A percentile compares a stretch with the other conserved stretches of the same genome.
These are phyloP conservation scores for Epirrhoe alternata DNA, from an alignment of 2,888 invertebrate species.

Conservation along the genomic window DNA sequence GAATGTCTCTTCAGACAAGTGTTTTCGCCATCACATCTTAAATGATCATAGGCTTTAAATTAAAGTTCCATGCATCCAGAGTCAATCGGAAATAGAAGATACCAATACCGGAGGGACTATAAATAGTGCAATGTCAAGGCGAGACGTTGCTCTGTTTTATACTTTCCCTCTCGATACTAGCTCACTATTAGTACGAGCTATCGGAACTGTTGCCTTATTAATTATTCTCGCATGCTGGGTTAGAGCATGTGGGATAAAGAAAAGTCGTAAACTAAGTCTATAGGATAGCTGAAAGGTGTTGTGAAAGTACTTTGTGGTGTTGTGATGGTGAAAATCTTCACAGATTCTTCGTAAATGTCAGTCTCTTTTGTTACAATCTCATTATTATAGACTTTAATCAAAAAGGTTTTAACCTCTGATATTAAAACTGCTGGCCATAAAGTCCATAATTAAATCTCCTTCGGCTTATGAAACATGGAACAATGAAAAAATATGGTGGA, in stretches of 20 bases:
- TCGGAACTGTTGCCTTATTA: constrained; percentile 3
- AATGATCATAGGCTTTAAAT: neutral
- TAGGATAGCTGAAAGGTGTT: too few species aligned
- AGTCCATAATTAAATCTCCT: constrained; percentile 27
- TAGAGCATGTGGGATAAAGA: neutral
- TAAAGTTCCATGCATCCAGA: neutral
- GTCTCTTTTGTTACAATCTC: constrained; percentile 18
- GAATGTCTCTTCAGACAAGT: too few species aligned
- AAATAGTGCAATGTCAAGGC: constrained; percentile 81
- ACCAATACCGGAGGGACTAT: constrained; percentile 68
- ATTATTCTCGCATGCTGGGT: neutral
- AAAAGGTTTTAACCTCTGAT: constrained; percentile 27
- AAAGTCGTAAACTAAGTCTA: too few species aligned
- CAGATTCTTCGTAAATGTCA: neutral
- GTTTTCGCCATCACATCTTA: neutral
- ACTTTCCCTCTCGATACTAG: constrained; percentile 64
- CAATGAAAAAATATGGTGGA: constrained; percentile 5
- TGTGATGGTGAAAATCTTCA: constrained; percentile 2
- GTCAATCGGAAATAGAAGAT: constrained; percentile 49
- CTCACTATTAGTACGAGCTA: constrained; percentile 53
- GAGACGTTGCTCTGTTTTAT: constrained; percentile 58
- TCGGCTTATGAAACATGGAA: constrained; percentile 11
- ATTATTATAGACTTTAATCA: constrained; percentile 26
- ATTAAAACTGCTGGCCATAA: constrained; percentile 39
- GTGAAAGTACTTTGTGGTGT: too few species aligned